A percentile compares a stretch with the other conserved stretches of the same genome.
Conservation (phyloP, 2,113 vertebrate species). For the Thunnus thynnus region DNA sequence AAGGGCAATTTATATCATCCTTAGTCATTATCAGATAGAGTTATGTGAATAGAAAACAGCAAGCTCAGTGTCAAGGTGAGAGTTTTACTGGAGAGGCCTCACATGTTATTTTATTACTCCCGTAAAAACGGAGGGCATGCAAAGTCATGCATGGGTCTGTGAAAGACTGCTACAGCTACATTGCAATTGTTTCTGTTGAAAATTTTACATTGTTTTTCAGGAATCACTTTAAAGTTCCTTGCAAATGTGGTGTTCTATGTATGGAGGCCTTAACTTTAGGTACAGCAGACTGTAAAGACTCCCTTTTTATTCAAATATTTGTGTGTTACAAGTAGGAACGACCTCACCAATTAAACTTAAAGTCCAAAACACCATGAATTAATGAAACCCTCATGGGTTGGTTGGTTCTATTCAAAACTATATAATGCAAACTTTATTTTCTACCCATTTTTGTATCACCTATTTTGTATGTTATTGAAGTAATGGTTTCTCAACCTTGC, state of each 20-base stretch:
- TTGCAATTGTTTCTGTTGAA: too few species aligned
- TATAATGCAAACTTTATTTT: neutral
- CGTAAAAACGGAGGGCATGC: neutral
- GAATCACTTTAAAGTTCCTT: neutral
- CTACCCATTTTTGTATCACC: neutral
- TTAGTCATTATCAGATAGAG: slow-evolving; percentile 24
- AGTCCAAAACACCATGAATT: too few species aligned
- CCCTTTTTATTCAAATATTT: too few species aligned
- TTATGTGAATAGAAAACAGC: slow-evolving; percentile 31
- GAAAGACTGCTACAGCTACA: neutral
- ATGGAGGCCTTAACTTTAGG: too few species aligned
- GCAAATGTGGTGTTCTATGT: too few species aligned
- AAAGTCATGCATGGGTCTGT: slow-evolving; percentile 14
- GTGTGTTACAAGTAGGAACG: too few species aligned
- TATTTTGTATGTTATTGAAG: neutral
- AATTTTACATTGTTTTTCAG: neutral
- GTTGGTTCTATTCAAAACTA: neutral
- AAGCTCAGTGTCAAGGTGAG: slow-evolving; percentile 43
- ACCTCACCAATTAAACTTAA: too few species aligned
- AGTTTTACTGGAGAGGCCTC: slow-evolving; percentile 20
- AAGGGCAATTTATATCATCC: slow-evolving; percentile 42
- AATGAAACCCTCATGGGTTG: too few species aligned
- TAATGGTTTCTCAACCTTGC: neutral
- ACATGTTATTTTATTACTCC: slow-evolving; percentile 20
- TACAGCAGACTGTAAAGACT: too few species aligned